Conservation (phyloP, 2,113 vertebrate species). For the Hassar affinis region DNA sequence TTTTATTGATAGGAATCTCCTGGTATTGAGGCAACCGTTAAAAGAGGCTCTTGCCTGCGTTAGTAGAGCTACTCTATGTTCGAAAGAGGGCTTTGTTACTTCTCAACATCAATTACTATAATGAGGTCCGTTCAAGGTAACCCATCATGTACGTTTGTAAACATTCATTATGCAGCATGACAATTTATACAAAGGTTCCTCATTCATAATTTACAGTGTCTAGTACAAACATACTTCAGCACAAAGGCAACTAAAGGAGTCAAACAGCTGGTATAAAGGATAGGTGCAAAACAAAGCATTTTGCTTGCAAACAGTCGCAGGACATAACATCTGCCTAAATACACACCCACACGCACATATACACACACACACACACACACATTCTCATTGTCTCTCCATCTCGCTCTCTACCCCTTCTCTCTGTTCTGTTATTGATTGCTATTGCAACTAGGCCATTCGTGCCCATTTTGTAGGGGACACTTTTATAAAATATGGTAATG, state of each 20-base stretch:
- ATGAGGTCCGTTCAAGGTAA: slow-evolving; percentile 75
- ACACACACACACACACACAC: slow-evolving; percentile 8
- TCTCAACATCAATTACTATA: slow-evolving; percentile 74
- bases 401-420: not conserved
- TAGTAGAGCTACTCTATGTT: slow-evolving; percentile 66
- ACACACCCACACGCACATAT: slow-evolving; percentile 49
- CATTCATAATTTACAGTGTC: slow-evolving; percentile 85
- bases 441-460: slow-evolving; percentile 58
- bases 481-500: slow-evolving; percentile 46
- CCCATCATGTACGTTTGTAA: slow-evolving; percentile 75
- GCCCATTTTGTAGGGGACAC: slow-evolving; percentile 63
- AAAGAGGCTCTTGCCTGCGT: slow-evolving; percentile 64
- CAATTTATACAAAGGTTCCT: slow-evolving; percentile 78
- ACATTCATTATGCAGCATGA: slow-evolving; percentile 81
- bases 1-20: slow-evolving; percentile 76
- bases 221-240: slow-evolving; percentile 64
- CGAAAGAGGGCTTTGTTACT: slow-evolving; percentile 65
- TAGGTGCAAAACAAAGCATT: slow-evolving; percentile 57
- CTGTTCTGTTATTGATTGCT: slow-evolving; percentile 59
- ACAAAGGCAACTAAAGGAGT: slow-evolving; percentile 63
- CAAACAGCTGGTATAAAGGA: slow-evolving; percentile 67
- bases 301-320: slow-evolving; percentile 38
- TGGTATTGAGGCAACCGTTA: slow-evolving; percentile 54
- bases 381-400: not conserved
- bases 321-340: slow-evolving; percentile 55